Conservation (phyloP, 1,140 invertebrate species). For the Drosophila nigrodunni region DNA sequence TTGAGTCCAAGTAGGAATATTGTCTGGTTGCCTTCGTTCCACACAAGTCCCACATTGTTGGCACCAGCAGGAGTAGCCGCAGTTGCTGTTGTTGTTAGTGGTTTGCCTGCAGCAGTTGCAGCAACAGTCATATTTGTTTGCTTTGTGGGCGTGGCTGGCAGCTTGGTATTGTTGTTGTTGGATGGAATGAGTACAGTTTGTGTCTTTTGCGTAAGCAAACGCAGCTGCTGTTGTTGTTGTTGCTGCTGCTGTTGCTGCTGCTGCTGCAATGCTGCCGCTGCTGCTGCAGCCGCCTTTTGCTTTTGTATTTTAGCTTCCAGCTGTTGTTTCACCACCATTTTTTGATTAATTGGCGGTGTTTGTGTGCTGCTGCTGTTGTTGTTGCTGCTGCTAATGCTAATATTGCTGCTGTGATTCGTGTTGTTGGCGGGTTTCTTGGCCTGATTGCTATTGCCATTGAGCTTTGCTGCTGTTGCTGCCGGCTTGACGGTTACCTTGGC, state of each 20-base stretch:
- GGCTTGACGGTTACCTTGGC: conserved; percentile 69
- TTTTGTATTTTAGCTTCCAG: conserved; percentile 89
- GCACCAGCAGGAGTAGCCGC: conserved; percentile 43
- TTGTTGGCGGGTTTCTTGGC: conserved; percentile 38
- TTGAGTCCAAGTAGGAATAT: conserved; percentile 80
- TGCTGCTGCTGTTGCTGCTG: conserved; percentile 74
- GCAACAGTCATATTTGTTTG: conserved; percentile 36
- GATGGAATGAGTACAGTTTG: conserved; percentile 84
- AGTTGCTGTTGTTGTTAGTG: conserved; percentile 46
- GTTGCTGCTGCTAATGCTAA: conserved; percentile 25
- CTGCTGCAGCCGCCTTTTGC: conserved; percentile 78
- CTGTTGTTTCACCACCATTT: conserved; percentile 88
- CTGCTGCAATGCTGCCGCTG: conserved; percentile 60
- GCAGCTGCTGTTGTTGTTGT: conserved; percentile 68
- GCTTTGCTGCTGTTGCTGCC: conserved; percentile 15
- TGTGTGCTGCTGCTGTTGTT: conserved; percentile 18
- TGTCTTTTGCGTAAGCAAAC: conserved; percentile 83
- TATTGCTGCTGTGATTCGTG: conserved; percentile 16
- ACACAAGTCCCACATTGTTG: conserved; percentile 78
- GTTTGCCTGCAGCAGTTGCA: conserved; percentile 39
- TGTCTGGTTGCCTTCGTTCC: conserved; percentile 84
- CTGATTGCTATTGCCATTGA: conserved; percentile 32
- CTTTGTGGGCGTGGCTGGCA: conserved; percentile 57
- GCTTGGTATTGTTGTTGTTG: conserved; percentile 64
- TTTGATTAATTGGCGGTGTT: conserved; percentile 75